Evolutionary conservation across 2,797 vertebrate genomes (phyloP).

Genomic region (Dromococcyx pavoninus): DNA sequence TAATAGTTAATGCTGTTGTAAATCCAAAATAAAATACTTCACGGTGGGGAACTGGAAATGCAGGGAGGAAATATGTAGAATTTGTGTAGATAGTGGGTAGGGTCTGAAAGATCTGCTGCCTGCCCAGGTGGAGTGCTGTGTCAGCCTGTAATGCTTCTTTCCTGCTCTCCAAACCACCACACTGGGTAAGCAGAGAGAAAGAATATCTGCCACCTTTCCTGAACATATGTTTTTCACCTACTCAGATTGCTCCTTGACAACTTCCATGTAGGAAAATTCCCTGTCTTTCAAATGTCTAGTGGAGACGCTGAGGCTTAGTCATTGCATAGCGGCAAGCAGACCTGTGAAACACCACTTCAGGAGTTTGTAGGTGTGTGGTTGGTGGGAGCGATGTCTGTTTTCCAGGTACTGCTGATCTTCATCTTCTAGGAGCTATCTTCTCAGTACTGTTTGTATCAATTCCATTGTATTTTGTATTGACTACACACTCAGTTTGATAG

Average conservation of each 20-base stretch:
- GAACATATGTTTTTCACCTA: background rate
- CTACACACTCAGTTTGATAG: background rate
- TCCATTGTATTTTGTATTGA: background rate
- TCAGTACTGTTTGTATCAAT: background rate
- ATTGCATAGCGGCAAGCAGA: background rate
- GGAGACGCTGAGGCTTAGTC: background rate
- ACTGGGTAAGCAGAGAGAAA: background rate
- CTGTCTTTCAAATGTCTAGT: background rate
- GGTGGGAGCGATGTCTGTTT: background rate
- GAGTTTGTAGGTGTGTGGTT: background rate
- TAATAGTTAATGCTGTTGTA: background rate
- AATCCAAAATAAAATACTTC: background rate
- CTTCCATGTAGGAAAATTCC: background rate
- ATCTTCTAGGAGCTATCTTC: background rate
- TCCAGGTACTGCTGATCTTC: background rate
- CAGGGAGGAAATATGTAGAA: background rate
- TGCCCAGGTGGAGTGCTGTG: background rate
- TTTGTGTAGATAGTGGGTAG: background rate
- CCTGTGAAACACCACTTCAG: background rate
- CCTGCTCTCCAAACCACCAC: background rate
- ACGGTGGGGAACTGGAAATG: background rate
- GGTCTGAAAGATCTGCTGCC: background rate
- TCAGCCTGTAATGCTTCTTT: background rate
- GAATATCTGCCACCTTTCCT: background rate
- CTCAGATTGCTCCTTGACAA: background rate